These are phyloP conservation scores for Zosterops pallidus DNA, from an alignment of 2,113 vertebrate genomes.

Conservation along the genomic window DNA sequence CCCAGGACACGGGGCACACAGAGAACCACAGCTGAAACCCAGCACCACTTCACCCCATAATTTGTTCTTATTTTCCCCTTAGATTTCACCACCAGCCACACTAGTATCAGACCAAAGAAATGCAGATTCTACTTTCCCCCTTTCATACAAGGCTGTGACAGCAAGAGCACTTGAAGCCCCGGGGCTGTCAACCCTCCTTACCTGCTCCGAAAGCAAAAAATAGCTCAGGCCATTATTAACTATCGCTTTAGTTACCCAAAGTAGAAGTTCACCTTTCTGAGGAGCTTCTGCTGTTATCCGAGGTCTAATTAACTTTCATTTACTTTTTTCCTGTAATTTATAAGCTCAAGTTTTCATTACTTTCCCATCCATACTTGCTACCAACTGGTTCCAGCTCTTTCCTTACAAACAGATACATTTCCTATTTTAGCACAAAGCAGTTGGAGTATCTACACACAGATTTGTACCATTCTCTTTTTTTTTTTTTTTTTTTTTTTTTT, in stretches of 20 bases:
- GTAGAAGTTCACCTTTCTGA: neutral
- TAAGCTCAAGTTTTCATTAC: neutral
- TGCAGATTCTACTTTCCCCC: too few relatives aligned
- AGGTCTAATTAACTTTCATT: neutral
- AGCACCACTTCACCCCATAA: accelerated
- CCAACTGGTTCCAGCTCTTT: neutral
- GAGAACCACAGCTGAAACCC: neutral
- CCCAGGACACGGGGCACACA: accelerated
- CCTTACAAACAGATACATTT: neutral
- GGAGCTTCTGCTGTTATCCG: neutral
- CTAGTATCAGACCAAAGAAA: too few relatives aligned
- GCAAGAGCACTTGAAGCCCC: neutral
- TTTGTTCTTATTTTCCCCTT: neutral
- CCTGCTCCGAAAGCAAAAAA: neutral
- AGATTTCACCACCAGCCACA: neutral
- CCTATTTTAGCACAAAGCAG: neutral
- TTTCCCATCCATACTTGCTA: neutral
- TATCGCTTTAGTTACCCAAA: neutral
- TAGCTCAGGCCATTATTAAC: neutral
- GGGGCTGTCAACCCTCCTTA: neutral
- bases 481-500: neutral
- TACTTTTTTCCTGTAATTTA: neutral
- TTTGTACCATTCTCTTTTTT: neutral
- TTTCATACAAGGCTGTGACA: accelerated
- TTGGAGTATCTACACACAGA: neutral